These are phyloP conservation scores for Zaprionus capensis DNA, from an alignment of 1,140 invertebrate genomes.

Conservation along the genomic window DNA sequence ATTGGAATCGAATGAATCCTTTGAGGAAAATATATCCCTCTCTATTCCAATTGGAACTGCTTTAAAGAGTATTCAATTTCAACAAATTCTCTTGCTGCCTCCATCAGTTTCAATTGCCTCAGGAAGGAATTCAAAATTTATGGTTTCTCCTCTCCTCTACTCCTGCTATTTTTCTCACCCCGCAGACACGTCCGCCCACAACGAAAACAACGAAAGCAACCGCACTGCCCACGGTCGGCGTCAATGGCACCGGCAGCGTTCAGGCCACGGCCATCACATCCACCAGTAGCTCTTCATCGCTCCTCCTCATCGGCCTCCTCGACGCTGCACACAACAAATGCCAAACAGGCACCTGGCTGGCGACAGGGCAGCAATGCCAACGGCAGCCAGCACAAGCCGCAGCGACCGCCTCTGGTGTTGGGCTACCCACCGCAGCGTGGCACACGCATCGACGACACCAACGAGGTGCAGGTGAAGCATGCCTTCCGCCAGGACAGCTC, in stretches of 20 bases:
- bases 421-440: constrained; percentile 88
- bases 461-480: constrained; percentile 93
- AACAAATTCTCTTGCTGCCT: not conserved
- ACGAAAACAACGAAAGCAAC: constrained; percentile 46
- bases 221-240: constrained; percentile 58
- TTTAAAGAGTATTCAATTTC: not conserved
- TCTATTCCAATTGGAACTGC: not conserved
- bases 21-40: not conserved
- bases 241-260: constrained; percentile 67
- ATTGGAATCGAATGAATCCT: not conserved
- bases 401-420: constrained; percentile 89
- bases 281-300: constrained; percentile 27
- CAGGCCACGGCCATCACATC: constrained; percentile 68
- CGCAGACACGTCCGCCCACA: constrained; percentile 70
- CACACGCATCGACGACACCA: constrained; percentile 86
- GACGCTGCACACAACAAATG: constrained; percentile 43
- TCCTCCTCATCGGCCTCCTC: constrained; percentile 42
- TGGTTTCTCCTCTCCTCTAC: not conserved
- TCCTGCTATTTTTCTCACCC: constrained; percentile 11
- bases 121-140: not conserved
- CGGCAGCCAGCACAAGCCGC: constrained; percentile 85
- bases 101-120: not conserved
- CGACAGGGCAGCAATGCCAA: constrained; percentile 66
- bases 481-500: constrained; percentile 94
- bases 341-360: constrained; percentile 70